Percentiles rank a stretch among this genome's conserved stretches.
Evolutionary conservation across 1,140 invertebrate genomes (phyloP).

Genomic region (Hylaeus anthracinus): DNA sequence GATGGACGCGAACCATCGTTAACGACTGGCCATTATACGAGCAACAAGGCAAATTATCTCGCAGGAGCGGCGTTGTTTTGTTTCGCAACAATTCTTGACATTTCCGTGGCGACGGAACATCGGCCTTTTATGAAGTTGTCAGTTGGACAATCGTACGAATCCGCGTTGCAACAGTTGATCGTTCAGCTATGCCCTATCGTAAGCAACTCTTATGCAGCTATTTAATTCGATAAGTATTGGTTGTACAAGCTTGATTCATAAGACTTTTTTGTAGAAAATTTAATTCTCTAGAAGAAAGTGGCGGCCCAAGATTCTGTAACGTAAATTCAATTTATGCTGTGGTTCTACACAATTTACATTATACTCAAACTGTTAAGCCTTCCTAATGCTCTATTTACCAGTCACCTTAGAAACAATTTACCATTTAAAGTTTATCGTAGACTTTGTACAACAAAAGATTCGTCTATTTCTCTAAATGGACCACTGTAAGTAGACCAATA

Average conservation of each 20-base stretch:
- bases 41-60: conserved; percentile 36
- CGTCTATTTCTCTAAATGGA: too few species aligned
- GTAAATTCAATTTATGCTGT: too few species aligned
- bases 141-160: conserved; percentile 48
- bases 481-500: too few species aligned
- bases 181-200: conserved; percentile 61
- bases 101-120: conserved; percentile 67
- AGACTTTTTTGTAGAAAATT: too few species aligned
- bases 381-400: too few species aligned
- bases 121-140: conserved; percentile 70
- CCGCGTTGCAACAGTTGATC: conserved; percentile 68
- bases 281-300: too few species aligned
- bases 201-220: conserved; percentile 39
- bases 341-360: too few species aligned
- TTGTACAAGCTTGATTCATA: conserved; percentile 39
- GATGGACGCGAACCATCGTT: neutral
- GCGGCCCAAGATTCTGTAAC: too few species aligned
- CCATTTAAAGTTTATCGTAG: too few species aligned
- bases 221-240: conserved; percentile 30
- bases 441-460: too few species aligned
- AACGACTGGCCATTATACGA: conserved; percentile 2
- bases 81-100: conserved; percentile 74
- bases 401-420: too few species aligned
- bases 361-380: too few species aligned
- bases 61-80: conserved; percentile 37